Evolutionary conservation across 1,140 invertebrate species (phyloP).

Genomic region (Drosophila dunni): DNA sequence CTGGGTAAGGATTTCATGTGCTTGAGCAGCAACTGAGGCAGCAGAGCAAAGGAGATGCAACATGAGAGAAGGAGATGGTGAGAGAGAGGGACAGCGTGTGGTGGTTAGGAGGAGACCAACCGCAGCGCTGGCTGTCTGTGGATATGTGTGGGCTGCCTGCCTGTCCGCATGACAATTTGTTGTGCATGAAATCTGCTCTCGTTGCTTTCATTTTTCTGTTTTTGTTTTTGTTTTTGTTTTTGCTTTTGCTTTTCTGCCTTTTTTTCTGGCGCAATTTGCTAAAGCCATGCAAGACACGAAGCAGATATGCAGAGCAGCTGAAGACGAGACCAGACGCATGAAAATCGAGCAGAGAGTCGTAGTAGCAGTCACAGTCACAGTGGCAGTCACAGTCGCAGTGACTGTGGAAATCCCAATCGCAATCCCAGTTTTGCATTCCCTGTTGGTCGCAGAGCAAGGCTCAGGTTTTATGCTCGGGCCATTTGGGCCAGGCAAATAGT

Average conservation of each 20-base stretch:
- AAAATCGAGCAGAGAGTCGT: slow-evolving; percentile 28
- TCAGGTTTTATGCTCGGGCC: slow-evolving; percentile 37
- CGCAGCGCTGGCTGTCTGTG: slow-evolving; percentile 60
- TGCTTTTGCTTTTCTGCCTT: slow-evolving; percentile 78
- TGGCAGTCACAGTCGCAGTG: neutral
- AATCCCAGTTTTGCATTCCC: slow-evolving; percentile 7
- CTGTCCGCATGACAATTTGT: slow-evolving; percentile 82
- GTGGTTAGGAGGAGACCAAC: slow-evolving; percentile 59
- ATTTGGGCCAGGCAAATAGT: slow-evolving; percentile 45
- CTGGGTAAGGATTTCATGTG: slow-evolving; percentile 81
- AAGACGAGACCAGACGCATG: slow-evolving; percentile 19
- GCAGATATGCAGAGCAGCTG: slow-evolving; percentile 57
- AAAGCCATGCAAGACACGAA: slow-evolving; percentile 77
- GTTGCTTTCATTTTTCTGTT: slow-evolving; percentile 24
- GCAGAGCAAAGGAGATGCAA: neutral
- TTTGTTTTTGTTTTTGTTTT: slow-evolving; percentile 71
- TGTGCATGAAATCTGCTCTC: slow-evolving; percentile 76
- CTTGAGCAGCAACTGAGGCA: slow-evolving; percentile 63
- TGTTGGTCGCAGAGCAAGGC: slow-evolving; percentile 19
- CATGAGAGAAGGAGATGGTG: slow-evolving; percentile 7
- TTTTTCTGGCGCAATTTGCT: slow-evolving; percentile 81
- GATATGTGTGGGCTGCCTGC: slow-evolving; percentile 59
- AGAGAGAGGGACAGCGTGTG: neutral
- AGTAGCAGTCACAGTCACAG: slow-evolving; percentile 1
- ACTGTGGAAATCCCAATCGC: neutral